Percentiles rank a stretch among this genome's conserved stretches.
Conservation (phyloP, 2,888 invertebrate genomes). For the Xanthorhoe designata region DNA sequence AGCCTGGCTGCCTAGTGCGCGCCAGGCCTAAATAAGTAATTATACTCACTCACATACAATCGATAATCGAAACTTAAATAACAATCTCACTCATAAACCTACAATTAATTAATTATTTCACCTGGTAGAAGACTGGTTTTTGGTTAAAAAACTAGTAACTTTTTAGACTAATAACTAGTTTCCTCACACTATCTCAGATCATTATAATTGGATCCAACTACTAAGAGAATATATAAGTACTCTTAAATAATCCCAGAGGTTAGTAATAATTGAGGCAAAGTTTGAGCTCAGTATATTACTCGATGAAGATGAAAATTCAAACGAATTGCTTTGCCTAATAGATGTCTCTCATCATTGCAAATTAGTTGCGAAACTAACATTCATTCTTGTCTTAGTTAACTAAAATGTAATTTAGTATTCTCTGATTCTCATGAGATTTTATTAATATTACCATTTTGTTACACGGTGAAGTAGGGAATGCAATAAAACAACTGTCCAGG, state of each 20-base stretch:
- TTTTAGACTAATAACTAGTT: too few relatives aligned
- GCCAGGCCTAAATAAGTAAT: too few relatives aligned
- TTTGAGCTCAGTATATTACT: constrained; percentile 13
- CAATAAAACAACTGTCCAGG: too few relatives aligned
- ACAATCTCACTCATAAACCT: too few relatives aligned
- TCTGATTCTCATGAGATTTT: neutral
- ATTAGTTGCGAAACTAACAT: constrained; percentile 56
- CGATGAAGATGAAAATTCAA: constrained; percentile 44
- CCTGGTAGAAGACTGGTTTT: too few relatives aligned
- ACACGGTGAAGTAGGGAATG: too few relatives aligned
- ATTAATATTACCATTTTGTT: neutral
- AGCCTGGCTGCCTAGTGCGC: too few relatives aligned
- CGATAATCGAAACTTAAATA: too few relatives aligned
- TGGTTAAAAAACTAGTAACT: too few relatives aligned
- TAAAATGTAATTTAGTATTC: neutral
- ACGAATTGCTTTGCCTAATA: constrained; percentile 47
- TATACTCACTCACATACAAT: too few relatives aligned
- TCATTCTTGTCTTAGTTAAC: constrained; percentile 11
- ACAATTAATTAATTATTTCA: too few relatives aligned
- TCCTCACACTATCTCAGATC: neutral
- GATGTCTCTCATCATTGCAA: constrained; percentile 51
- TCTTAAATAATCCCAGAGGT: constrained; percentile 9
- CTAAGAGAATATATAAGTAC: constrained; percentile 8
- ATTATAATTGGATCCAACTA: neutral
- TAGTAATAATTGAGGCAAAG: constrained; percentile 18